Conservation (phyloP, 1,140 invertebrate species). For the Thaumetopoea pityocampa region DNA sequence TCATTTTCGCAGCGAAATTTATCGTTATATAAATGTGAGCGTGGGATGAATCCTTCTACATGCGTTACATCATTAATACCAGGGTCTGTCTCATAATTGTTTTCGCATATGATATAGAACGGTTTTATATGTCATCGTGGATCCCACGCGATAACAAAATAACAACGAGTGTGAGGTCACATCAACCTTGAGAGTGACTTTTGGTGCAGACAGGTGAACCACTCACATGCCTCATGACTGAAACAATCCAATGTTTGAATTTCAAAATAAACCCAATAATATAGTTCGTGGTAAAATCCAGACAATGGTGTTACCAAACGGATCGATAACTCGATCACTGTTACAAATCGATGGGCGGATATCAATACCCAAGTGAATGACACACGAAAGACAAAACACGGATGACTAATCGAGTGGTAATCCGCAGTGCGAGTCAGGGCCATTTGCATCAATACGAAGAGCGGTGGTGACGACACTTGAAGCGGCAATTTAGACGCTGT, state of each 20-base stretch:
- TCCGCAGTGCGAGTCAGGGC: slow-evolving; percentile 26
- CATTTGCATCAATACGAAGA: slow-evolving; percentile 17
- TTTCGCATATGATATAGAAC: slow-evolving; percentile 3
- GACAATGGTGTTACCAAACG: slow-evolving; percentile 4
- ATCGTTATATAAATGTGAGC: slow-evolving; percentile 8
- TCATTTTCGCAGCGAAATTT: slow-evolving; percentile 5
- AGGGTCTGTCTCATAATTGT: slow-evolving; percentile 7
- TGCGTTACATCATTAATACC: slow-evolving; percentile 5
- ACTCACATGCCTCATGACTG: slow-evolving; percentile 5
- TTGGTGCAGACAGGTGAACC: slow-evolving; percentile 14
- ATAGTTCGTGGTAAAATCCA: too few relatives aligned
- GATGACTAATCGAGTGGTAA: slow-evolving; percentile 34
- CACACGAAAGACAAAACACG: slow-evolving; percentile 25
- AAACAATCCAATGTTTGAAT: slow-evolving; percentile 8
- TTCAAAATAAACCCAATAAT: too few relatives aligned
- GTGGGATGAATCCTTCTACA: slow-evolving; percentile 4
- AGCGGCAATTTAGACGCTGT: slow-evolving; percentile 35
- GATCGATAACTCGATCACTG: slow-evolving; percentile 11
- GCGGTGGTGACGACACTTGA: slow-evolving; percentile 19
- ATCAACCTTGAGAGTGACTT: slow-evolving; percentile 22
- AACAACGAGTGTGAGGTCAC: slow-evolving; percentile 22
- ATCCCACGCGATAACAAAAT: slow-evolving; percentile 22
- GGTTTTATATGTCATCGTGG: slow-evolving; percentile 16
- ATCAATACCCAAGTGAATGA: slow-evolving; percentile 23
- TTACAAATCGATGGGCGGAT: slow-evolving; percentile 27